These are phyloP conservation scores for Sebastes oblongus DNA, from an alignment of 2,797 vertebrate genomes.

Conservation along the genomic window DNA sequence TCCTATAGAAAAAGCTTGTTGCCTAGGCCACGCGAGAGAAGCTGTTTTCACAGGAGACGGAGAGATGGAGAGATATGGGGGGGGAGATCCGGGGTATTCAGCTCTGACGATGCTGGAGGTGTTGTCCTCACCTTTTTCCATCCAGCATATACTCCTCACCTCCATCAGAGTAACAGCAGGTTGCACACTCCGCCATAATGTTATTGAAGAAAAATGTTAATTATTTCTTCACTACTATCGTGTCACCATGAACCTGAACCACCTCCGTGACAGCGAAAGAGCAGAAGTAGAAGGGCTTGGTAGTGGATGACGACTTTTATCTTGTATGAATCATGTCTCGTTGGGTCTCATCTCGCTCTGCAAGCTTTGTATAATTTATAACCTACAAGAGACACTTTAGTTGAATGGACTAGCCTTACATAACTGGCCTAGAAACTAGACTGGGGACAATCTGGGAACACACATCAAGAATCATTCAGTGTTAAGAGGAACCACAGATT, in stretches of 20 bases:
- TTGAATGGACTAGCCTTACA: slow-evolving; percentile 21
- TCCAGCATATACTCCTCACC: background rate
- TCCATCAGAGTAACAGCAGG: background rate
- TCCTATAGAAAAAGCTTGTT: slow-evolving; percentile 76
- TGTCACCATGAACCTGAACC: background rate
- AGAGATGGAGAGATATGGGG: slow-evolving; percentile 31
- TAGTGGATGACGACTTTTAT: background rate
- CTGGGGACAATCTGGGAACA: background rate
- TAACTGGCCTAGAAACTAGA: slow-evolving; percentile 35
- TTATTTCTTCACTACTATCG: background rate
- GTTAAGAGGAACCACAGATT: background rate
- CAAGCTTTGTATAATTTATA: slow-evolving; percentile 37
- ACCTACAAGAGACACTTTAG: background rate
- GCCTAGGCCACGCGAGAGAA: slow-evolving; percentile 67
- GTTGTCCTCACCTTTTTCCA: slow-evolving; percentile 19
- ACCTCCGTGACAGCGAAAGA: background rate
- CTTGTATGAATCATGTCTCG: background rate
- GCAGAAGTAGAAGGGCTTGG: background rate
- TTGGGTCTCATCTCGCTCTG: background rate
- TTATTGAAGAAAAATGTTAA: background rate
- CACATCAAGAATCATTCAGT: background rate
- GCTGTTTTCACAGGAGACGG: slow-evolving; percentile 44
- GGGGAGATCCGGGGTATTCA: slow-evolving; percentile 21
- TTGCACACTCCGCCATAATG: background rate
- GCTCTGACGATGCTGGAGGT: background rate